Base-by-base conservation (phyloP, 1,140 invertebrate genomes). In the Hylyphantes graminicola region DNA sequence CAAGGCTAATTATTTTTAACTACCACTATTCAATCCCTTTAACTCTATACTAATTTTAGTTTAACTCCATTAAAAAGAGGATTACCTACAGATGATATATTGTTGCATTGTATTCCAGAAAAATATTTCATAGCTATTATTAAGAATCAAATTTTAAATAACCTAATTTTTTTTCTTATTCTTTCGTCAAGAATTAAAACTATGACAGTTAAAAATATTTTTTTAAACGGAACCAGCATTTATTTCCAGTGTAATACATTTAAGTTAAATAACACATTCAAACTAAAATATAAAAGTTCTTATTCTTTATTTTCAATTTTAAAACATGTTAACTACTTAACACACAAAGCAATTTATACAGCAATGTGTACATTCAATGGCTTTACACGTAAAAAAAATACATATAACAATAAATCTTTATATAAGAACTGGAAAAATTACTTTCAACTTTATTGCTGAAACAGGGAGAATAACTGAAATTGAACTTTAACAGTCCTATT, bases 301-400 rank as follows among this genome's bases (percentile, higher is more conserved):
- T 35, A 35, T 35, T 51, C 74, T 83, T 83, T 83, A 83, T 83
- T 83, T 83, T 73, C 70, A 74, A 55, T 76, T 76, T 81, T 83
- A 83, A 83, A 83, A 83, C 80, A 83, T 83, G 70, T 83, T 61
- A 83, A 83, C 80, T 83, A 83, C 72, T 83, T 55, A 57, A 83
- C 80, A 83, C 80, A 83, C 72, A 83, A 83, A 83, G 80, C 80
- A 83, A 61, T 83, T 83, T 74, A 83, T 64, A 81, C 79, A 82
- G 70, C 79, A 73, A 48, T 82, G 79, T 82, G 79, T 82, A 82
- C 80, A 83, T 74, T 78, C 35, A 54, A 74, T 83, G 80, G 68
- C 80, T 83, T 83, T 83, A 83, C 70, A 83, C 64, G 72, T 83
- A 83, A 83, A 35, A 35, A 35, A 35, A 83, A 83, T 74, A 72